Evolutionary conservation across 2,797 vertebrate species (phyloP), one percentile per base, ranked within the genome.

Genomic region (Anniella stebbinsi): DNA sequence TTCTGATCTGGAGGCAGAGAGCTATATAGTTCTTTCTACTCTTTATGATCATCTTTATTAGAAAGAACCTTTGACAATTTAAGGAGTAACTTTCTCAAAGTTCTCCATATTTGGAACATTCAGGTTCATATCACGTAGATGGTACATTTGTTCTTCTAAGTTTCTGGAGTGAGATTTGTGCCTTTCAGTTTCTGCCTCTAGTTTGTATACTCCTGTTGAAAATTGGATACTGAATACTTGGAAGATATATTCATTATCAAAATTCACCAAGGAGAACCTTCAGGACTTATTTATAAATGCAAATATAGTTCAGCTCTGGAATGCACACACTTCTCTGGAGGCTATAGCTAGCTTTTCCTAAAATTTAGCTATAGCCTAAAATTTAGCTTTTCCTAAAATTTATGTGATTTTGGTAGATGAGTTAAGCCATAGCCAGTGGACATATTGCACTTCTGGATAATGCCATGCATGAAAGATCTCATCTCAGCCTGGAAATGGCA

Each of bases 191-290:
- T 51, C 30, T 80, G 48, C 3, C 13, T 73, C 12, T 72, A 57
- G 48, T 73, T 86, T 78, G n/a, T 25, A 81, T 67, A 51, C 25
- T 51, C 69, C 51, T 57, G 33, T 69, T 36, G 86, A 80, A 80
- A 78, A 78, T 12, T 80, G 67, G 63, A 87, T 69, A 36, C 41
- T 45, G 45, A 70, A 38, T 69, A 69, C 78, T 33, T 88, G 87
- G 36, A 48, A 88, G 66, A 54, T 88, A 38, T 80, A 38, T 80
- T 81, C 66, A 30, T 54, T 51, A 69, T 72, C 41, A 30, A 57
- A 72, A 57, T 36, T n/a, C 25, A 69, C 66, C 54, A 87, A 88
- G 15, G 33, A 17, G 21, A 36, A 70, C 77, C 66, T 88, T 70
- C 15, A 67, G 60, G 63, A 28, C 30, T 69, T 76, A 84, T 87